Evolutionary conservation across 2,888 invertebrate genomes (phyloP), one percentile per base, ranked within the genome.

Genomic region (Dasysyrphus tricinctus): DNA sequence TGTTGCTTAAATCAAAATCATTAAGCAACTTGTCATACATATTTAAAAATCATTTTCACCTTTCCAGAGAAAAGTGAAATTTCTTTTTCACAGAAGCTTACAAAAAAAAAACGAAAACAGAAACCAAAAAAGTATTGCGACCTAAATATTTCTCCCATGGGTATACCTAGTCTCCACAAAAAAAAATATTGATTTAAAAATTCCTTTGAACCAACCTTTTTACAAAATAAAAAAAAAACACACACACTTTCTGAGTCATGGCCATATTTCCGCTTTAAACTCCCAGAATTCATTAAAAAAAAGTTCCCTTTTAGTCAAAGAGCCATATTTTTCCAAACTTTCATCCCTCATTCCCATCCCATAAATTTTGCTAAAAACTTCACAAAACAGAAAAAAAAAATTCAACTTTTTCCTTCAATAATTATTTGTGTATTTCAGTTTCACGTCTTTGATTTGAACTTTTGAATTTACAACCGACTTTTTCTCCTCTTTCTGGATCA

Each of bases 371-470:
- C 39, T 24, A 24, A 39, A 61, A 61, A 61, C 59, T 42, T 39
- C 59, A 59, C 6, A 57, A 44, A 44, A 44, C 5, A 47, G n/a
- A 47, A n/a, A n/a, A n/a, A n/a, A n/a, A n/a, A n/a, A n/a, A n/a
- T 4, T 8, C 6, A 49, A 37, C 67, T 67, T 67, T 67, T 34
- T 19, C 67, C 11, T 49, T 67, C 54, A 42, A 54, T 69, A 69
- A 65, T 65, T 65, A 65, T 65, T 44, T 69, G 19, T 69, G 49
- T 34, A 51, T 69, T 69, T 69, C 69, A 54, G 29, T 54, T 54
- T 69, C 69, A 51, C 54, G 29, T 69, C 54, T 69, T 69, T 69
- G 54, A 69, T 54, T 69, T 69, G 69, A 69, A 69, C 69, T 69
- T 54, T 69, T 49, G 19, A 54, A 69, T 39, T 54, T 24, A 39